Evolutionary conservation across 2,113 vertebrate genomes (phyloP).

Genomic region (Stegostoma tigrinum): DNA sequence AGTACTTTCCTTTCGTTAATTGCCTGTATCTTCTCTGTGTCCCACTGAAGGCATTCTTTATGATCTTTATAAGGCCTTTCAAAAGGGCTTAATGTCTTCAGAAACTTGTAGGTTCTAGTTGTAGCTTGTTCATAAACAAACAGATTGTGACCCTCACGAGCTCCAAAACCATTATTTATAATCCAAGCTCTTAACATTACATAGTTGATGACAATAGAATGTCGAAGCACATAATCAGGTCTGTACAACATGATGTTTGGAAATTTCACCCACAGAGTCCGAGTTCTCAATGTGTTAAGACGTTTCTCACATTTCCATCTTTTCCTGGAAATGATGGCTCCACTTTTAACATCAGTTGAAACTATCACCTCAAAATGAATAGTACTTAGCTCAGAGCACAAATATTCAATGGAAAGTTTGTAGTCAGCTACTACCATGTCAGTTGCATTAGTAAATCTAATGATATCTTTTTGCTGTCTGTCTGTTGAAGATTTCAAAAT

Average conservation of each 20-base stretch:
- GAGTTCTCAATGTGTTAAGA: constrained; percentile 54
- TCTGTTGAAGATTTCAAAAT: constrained; percentile 46
- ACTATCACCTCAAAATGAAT: constrained; percentile 69
- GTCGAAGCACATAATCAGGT: constrained; percentile 62
- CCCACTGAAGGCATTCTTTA: constrained; percentile 71
- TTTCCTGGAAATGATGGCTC: constrained; percentile 68
- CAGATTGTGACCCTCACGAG: constrained; percentile 41
- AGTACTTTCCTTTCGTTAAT: constrained; percentile 57
- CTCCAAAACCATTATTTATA: constrained; percentile 45
- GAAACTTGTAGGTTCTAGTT: constrained; percentile 59
- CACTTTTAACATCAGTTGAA: constrained; percentile 63
- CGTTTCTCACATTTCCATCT: constrained; percentile 64
- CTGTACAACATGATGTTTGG: constrained; percentile 71
- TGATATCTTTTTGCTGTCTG: constrained; percentile 55
- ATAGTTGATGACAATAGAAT: constrained; percentile 57
- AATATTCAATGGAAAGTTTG: constrained; percentile 64
- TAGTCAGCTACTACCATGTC: constrained; percentile 62
- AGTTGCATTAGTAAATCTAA: constrained; percentile 65
- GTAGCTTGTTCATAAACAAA: constrained; percentile 53
- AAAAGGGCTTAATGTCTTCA: constrained; percentile 60
- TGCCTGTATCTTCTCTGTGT: constrained; percentile 64
- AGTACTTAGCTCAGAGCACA: constrained; percentile 70
- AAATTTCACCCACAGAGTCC: constrained; percentile 62
- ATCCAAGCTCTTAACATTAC: constrained; percentile 74
- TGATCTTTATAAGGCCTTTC: constrained; percentile 64